Evolutionary conservation across 2,113 vertebrate species (phyloP).

Genomic region (Eurystomus gularis): DNA sequence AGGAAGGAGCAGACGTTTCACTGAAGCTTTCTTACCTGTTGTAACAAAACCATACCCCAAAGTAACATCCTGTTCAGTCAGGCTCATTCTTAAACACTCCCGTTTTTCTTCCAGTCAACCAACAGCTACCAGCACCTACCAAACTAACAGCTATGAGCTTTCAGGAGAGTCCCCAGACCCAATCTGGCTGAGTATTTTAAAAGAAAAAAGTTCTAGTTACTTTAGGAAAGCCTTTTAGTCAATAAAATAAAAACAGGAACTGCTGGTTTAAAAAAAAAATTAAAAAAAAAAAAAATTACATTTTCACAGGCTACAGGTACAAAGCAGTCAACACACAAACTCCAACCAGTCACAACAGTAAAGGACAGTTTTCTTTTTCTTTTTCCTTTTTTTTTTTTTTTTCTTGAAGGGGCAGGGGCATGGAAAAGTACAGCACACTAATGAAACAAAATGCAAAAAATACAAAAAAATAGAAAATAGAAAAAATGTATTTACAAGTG

Average conservation of each 20-base stretch:
- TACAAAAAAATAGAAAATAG: constrained; percentile 83
- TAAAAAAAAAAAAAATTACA: neutral
- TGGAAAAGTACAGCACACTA: constrained; percentile 81
- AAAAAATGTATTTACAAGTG: constrained; percentile 88
- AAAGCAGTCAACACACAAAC: constrained; percentile 67
- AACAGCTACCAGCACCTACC: neutral
- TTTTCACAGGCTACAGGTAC: constrained; percentile 41
- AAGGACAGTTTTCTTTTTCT: constrained; percentile 65
- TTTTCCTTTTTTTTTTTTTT: constrained; percentile 13
- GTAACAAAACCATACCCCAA: accelerated
- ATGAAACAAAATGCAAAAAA: constrained; percentile 81
- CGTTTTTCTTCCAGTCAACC: neutral
- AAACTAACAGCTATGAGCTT: neutral
- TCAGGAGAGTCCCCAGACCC: neutral
- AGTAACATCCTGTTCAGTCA: neutral
- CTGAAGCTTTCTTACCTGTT: neutral
- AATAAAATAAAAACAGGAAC: constrained; percentile 15
- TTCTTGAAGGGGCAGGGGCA: constrained; percentile 67
- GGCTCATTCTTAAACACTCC: neutral
- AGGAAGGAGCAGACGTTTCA: neutral
- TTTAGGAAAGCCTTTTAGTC: neutral
- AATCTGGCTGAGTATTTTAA: neutral
- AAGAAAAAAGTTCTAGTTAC: neutral
- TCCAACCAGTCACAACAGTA: constrained; percentile 73
- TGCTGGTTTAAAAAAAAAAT: neutral